A percentile compares a stretch with the other conserved stretches of the same genome.
Evolutionary conservation across 2,888 invertebrate species (phyloP).

Genomic region (Platypus cylindrus): DNA sequence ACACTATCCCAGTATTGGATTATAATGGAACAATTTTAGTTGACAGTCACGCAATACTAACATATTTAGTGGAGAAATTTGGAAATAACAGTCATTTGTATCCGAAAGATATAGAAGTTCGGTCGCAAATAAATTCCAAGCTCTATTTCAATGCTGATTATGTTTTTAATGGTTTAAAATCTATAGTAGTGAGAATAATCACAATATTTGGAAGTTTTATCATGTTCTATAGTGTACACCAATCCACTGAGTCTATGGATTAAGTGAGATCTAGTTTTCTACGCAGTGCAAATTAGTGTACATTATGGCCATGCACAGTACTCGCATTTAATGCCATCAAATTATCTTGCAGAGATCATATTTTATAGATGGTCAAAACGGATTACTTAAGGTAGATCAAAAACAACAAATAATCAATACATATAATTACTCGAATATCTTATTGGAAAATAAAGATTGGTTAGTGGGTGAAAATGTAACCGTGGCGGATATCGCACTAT

Average conservation of each 20-base stretch:
- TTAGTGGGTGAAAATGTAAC: constrained; percentile 8
- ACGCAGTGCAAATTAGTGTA: too few relatives aligned
- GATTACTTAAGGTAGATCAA: constrained; percentile 6
- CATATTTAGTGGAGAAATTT: constrained; percentile 49
- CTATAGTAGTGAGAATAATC: too few relatives aligned
- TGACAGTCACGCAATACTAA: constrained; percentile 55
- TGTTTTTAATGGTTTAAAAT: constrained; percentile 9
- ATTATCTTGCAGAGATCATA: constrained; percentile 8
- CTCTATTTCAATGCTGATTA: constrained; percentile 41
- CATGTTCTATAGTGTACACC: too few relatives aligned
- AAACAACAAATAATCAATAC: constrained; percentile 34
- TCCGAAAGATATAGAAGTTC: constrained; percentile 37
- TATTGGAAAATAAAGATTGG: constrained; percentile 25
- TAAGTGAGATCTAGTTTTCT: too few relatives aligned
- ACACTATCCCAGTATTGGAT: constrained; percentile 50
- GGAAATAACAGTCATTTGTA: constrained; percentile 41
- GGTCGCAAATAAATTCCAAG: constrained; percentile 41
- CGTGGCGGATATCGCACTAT: constrained; percentile 10
- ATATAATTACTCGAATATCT: constrained; percentile 37
- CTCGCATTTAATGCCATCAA: constrained; percentile 20
- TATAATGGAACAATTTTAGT: constrained; percentile 41
- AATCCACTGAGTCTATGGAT: too few relatives aligned
- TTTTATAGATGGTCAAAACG: constrained; percentile 9
- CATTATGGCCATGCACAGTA: too few relatives aligned
- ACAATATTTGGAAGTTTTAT: too few relatives aligned